phyloP scores from a whole-genome alignment of 2,113 vertebrate species.

The Rhinogobius similis region DNA sequence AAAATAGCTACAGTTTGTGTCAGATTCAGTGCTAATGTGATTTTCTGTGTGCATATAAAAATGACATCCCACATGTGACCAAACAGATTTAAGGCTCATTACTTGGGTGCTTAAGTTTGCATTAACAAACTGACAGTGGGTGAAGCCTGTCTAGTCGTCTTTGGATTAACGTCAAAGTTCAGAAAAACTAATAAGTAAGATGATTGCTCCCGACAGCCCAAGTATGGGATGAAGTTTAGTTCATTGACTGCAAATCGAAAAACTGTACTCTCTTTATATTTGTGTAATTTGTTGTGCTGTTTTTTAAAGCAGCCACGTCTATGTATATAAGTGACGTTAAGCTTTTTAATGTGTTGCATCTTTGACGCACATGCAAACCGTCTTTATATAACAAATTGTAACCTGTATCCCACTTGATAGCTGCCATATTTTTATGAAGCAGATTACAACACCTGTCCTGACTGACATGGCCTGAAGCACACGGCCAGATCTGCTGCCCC shows the following conservation, averaged over 20 bases:
- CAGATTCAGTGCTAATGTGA: background rate
- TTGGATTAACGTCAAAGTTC: background rate
- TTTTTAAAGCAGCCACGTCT: too few species aligned
- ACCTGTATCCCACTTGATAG: too few species aligned
- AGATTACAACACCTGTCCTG: background rate
- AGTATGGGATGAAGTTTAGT: background rate
- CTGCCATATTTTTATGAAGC: too few species aligned
- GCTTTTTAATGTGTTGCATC: too few species aligned
- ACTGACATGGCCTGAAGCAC: background rate
- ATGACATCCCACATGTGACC: conserved; percentile 1
- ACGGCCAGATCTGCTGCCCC: background rate
- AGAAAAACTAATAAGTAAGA: background rate
- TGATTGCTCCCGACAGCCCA: background rate
- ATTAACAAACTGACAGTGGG: background rate
- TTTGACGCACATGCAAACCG: too few species aligned
- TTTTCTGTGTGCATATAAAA: background rate
- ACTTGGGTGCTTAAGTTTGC: background rate
- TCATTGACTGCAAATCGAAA: background rate
- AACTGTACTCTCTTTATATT: background rate
- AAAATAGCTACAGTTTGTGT: background rate
- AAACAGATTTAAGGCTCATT: background rate
- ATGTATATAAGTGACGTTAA: too few species aligned
- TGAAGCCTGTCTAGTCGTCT: background rate
- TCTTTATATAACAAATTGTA: too few species aligned
- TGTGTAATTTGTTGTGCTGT: background rate